Percentiles rank a stretch among this genome's conserved stretches.
Conservation (phyloP, 1,140 invertebrate species). For the Spodoptera frugiperda region DNA sequence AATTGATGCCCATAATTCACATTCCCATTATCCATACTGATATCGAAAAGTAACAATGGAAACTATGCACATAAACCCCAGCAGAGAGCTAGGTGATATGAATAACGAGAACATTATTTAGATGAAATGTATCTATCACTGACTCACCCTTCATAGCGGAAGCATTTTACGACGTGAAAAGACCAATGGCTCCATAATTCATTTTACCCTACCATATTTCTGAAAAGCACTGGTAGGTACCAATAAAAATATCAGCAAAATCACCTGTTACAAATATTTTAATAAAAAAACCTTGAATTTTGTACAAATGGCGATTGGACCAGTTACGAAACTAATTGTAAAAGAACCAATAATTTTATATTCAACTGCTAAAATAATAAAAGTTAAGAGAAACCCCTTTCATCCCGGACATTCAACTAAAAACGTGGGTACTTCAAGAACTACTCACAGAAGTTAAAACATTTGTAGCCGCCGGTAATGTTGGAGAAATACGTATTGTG, state of each 20-base stretch:
- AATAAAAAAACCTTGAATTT: not conserved
- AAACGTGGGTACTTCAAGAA: constrained; percentile 1
- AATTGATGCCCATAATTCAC: no score
- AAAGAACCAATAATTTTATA: not conserved
- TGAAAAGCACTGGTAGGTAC: no score
- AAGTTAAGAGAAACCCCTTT: not conserved
- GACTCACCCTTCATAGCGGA: no score
- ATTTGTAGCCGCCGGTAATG: not conserved
- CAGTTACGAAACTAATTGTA: constrained; percentile 3
- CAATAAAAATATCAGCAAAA: not conserved
- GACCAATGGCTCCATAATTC: no score
- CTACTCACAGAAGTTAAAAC: not conserved
- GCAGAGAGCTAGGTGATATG: no score
- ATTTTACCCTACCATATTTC: no score
- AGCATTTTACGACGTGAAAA: no score
- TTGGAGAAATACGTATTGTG: constrained; percentile 15
- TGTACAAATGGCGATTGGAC: constrained; percentile 6
- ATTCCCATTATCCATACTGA: no score
- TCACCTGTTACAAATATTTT: constrained; percentile 1
- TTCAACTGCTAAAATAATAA: constrained; percentile 2
- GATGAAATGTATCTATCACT: no score
- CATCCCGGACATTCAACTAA: constrained; percentile 5
- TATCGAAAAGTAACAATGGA: no score
- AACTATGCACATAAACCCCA: no score
- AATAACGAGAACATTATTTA: no score